Percentiles rank a stretch among this genome's conserved stretches.
These are phyloP conservation scores for Mamestra brassicae DNA, from an alignment of 2,888 invertebrate genomes.

Conservation along the genomic window DNA sequence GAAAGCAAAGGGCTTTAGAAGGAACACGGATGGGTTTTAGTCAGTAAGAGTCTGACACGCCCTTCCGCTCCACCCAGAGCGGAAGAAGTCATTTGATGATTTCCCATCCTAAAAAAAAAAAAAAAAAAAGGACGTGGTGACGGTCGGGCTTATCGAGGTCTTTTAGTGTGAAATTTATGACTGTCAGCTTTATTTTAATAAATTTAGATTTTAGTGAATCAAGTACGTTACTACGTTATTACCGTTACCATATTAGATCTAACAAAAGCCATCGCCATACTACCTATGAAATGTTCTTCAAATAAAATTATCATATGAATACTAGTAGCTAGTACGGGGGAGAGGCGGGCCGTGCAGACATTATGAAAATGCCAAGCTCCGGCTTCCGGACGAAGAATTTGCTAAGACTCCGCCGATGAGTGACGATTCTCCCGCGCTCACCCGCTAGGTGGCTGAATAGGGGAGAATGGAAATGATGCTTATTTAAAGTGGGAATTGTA, in stretches of 20 bases:
- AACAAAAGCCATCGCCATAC: constrained; percentile 67
- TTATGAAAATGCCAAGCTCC: constrained; percentile 89
- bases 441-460: constrained; percentile 38
- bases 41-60: too few relatives aligned
- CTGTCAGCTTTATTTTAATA: too few relatives aligned
- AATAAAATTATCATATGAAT: constrained; percentile 89
- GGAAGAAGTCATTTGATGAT: too few relatives aligned
- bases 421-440: constrained; percentile 64
- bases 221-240: too few relatives aligned
- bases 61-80: too few relatives aligned
- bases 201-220: too few relatives aligned
- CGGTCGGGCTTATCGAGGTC: too few relatives aligned
- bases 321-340: constrained; percentile 65
- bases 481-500: constrained; percentile 53
- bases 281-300: constrained; percentile 68
- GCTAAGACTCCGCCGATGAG: constrained; percentile 79
- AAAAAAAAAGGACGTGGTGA: too few relatives aligned
- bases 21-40: too few relatives aligned
- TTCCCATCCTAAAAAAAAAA: too few relatives aligned
- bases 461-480: constrained; percentile 48
- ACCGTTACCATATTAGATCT: neutral
- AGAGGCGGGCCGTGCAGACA: constrained; percentile 71
- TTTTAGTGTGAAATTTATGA: too few relatives aligned
- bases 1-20: too few relatives aligned
- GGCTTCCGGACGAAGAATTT: constrained; percentile 87